Evolutionary conservation across 2,113 vertebrate species (phyloP), one percentile per base, ranked within the genome.

Genomic region (Pandion haliaetus): DNA sequence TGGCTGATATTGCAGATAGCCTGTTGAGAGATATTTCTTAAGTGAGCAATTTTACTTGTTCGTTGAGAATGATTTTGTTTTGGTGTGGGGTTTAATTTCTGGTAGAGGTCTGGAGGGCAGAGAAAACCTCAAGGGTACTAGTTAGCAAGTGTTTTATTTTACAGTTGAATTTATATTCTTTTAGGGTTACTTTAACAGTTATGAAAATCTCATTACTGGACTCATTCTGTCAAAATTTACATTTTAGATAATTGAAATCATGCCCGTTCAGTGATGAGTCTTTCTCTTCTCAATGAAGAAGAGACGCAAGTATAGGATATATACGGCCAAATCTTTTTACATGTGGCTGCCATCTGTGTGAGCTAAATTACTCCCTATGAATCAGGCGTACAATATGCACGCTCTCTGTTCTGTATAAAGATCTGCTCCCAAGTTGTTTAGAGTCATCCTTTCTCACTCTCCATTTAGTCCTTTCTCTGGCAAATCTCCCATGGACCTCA

Each of bases 341-440:
- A 97, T 94, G 89, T 96, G 96, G 91, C 91, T 96, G 82, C 91
- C 95, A 96, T 97, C 96, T 96, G 95, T 0, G 0, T 88, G 89
- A 95, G 81, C 84, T 87, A 44, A 93, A 77, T 85, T 38, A 42
- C 87, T 95, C 70, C 89, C 78, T 83, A 44, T 95, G 93, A 97
- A 95, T 96, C 92, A 95, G 91, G 44, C 18, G 0, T 82, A 89
- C 95, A 85, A 49, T 95, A 87, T 95, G 91, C 44, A 18, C 14
- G 24, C 62, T 82, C 52, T 95, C 84, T 86, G 66, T 61, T 96
- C 63, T 89, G 50, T 57, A 20, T 63, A 76, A 94, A 97, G 71
- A 86, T 94, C 86, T 85, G 55, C 49, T 95, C 87, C 87, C 62
- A 94, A 26, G 84, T 86, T 95, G 86, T 95, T 97, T 90, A 55